These are phyloP conservation scores for Torymus texanus DNA, from an alignment of 2,888 invertebrate species.

Conservation along the genomic window DNA sequence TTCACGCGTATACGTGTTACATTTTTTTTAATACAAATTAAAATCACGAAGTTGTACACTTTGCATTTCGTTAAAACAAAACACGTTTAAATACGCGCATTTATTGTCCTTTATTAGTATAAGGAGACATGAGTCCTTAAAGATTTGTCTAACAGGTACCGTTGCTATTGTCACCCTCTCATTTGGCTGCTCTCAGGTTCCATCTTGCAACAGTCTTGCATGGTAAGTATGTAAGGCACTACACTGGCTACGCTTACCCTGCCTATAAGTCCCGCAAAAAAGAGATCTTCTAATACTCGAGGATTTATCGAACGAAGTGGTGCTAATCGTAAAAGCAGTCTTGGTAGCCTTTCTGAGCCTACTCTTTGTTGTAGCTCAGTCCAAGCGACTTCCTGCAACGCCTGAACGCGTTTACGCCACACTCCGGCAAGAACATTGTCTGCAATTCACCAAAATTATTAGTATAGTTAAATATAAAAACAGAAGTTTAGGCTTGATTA, in stretches of 20 bases:
- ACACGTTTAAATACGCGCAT: conserved; percentile 19
- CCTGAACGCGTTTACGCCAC: conserved; percentile 76
- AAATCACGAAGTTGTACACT: conserved; percentile 47
- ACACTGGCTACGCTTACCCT: conserved; percentile 96
- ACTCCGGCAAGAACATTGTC: conserved; percentile 71
- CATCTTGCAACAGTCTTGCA: conserved; percentile 73
- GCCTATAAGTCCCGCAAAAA: conserved; percentile 93
- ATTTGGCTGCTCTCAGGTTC: conserved; percentile 72
- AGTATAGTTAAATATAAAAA: too few species aligned
- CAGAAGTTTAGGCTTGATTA: too few species aligned
- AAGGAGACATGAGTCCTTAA: conserved; percentile 16
- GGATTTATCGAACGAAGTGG: conserved; percentile 85
- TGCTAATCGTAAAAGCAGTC: conserved; percentile 83
- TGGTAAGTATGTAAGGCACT: conserved; percentile 90
- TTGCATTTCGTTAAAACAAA: conserved; percentile 34
- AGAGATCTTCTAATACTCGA: conserved; percentile 90
- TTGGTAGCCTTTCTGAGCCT: conserved; percentile 78
- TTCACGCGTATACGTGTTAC: neutral
- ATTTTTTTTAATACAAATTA: conserved; percentile 32
- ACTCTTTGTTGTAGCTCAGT: conserved; percentile 76
- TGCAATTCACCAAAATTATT: conserved; percentile 53
- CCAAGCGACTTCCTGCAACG: conserved; percentile 77
- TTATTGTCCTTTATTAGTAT: conserved; percentile 50
- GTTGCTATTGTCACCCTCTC: conserved; percentile 66
- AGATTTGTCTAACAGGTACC: conserved; percentile 35